A percentile compares a stretch with the other conserved stretches of the same genome.
Evolutionary conservation across 2,113 vertebrate species (phyloP).

Genomic region (Seriola quinqueradiata): DNA sequence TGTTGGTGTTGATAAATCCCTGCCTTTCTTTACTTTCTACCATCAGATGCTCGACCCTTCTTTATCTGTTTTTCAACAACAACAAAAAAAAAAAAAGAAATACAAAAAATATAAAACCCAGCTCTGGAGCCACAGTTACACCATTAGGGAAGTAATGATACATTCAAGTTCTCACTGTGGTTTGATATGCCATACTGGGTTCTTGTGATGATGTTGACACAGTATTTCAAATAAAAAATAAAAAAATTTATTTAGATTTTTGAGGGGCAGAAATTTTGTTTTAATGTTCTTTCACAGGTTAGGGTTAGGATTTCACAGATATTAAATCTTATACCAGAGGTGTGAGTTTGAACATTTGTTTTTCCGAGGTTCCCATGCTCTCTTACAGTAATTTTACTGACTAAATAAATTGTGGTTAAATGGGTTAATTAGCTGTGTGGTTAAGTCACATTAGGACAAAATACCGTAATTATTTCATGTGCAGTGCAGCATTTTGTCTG

Average conservation of each 20-base stretch:
- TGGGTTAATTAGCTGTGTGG: not conserved
- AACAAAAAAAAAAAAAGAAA: too few relatives aligned
- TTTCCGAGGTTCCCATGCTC: not conserved
- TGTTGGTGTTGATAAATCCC: constrained; percentile 1
- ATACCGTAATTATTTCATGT: not conserved
- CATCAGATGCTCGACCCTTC: not conserved
- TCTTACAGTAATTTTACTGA: not conserved
- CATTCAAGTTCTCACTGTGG: constrained; percentile 20
- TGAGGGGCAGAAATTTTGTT: not conserved
- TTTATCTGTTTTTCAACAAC: not conserved
- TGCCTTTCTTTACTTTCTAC: not conserved
- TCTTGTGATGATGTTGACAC: constrained; percentile 18
- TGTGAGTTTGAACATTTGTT: not conserved
- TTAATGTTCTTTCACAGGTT: not conserved
- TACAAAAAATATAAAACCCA: not conserved
- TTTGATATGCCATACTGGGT: constrained; percentile 19
- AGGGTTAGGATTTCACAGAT: not conserved
- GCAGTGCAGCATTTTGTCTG: not conserved
- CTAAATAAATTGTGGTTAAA: not conserved
- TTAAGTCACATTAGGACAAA: constrained; percentile 5
- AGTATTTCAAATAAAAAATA: constrained; percentile 35
- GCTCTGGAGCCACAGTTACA: not conserved
- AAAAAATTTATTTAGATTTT: not conserved
- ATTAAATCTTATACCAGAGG: not conserved
- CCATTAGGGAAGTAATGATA: constrained; percentile 22